Conservation (phyloP, 2,113 vertebrate species). For the Cephalopterus ornatus region DNA sequence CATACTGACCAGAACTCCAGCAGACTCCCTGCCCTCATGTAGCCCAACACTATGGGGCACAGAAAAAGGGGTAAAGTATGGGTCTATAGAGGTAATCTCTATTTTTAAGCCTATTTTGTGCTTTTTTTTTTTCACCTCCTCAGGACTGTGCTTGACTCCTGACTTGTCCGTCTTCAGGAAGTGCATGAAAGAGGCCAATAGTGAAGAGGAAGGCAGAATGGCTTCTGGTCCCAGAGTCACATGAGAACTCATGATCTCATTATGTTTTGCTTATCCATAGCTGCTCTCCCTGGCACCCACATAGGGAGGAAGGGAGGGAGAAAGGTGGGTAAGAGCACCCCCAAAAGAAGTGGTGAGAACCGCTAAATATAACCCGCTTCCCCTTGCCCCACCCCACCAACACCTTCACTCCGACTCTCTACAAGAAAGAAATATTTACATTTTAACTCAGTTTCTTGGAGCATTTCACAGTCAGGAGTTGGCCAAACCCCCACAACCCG, state of each 20-base stretch:
- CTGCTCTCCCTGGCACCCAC: conserved; percentile 23
- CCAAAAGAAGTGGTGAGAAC: not conserved
- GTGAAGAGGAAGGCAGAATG: not conserved
- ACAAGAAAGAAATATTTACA: not conserved
- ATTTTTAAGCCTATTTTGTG: not conserved
- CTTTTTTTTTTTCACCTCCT: not conserved
- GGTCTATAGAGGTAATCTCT: not conserved
- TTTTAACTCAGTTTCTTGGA: not conserved
- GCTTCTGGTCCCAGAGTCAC: not conserved
- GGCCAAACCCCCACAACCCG: not conserved
- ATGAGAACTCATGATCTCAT: not conserved
- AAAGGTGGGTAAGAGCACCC: not conserved
- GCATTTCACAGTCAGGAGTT: not conserved
- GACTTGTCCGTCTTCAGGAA: not conserved
- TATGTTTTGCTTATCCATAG: not conserved
- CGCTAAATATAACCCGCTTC: not conserved
- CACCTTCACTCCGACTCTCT: not conserved
- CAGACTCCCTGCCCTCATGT: not conserved
- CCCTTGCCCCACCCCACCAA: not conserved
- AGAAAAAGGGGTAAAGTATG: not conserved
- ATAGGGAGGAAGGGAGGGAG: not conserved
- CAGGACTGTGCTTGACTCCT: not conserved
- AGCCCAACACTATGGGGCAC: not conserved
- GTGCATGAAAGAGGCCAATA: not conserved
- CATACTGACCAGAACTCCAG: not conserved